phyloP scores from a whole-genome alignment of 1,140 invertebrate species.

The Pemphigus obesinymphae region DNA sequence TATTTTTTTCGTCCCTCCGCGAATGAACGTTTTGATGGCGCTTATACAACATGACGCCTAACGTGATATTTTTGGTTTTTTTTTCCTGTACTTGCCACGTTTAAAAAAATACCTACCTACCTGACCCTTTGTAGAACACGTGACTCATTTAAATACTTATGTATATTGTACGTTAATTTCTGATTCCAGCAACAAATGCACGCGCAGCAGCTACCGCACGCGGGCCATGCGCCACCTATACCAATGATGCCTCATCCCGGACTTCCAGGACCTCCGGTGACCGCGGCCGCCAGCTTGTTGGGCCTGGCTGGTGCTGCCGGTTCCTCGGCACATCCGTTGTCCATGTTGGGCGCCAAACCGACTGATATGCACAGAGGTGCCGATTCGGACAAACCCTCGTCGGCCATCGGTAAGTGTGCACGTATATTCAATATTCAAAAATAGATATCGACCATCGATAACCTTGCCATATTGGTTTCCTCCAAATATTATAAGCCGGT shows the following conservation, averaged over 20 bases:
- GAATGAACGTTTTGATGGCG: not conserved
- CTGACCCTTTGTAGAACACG: too few species aligned
- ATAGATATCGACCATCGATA: too few species aligned
- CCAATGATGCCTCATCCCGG: slow-evolving; percentile 67
- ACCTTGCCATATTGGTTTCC: too few species aligned
- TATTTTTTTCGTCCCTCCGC: not conserved
- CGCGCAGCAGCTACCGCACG: slow-evolving; percentile 76
- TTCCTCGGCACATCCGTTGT: slow-evolving; percentile 63
- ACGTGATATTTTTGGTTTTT: too few species aligned
- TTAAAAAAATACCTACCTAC: too few species aligned
- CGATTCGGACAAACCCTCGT: slow-evolving; percentile 51
- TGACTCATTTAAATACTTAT: too few species aligned
- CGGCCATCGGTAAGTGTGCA: slow-evolving; percentile 32
- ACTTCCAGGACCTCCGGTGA: slow-evolving; percentile 57
- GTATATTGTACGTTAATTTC: not conserved
- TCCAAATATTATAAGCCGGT: too few species aligned
- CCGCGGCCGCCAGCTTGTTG: slow-evolving; percentile 56
- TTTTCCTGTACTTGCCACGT: too few species aligned
- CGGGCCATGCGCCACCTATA: slow-evolving; percentile 64
- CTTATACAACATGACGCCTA: too few species aligned
- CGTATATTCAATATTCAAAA: too few species aligned
- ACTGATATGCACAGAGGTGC: slow-evolving; percentile 69
- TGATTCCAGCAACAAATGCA: slow-evolving; percentile 68
- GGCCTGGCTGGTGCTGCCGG: slow-evolving; percentile 55
- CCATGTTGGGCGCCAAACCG: slow-evolving; percentile 64